These are phyloP conservation scores for Trissoscelio sp. DNA, from an alignment of 2,888 invertebrate genomes.

Conservation along the genomic window DNA sequence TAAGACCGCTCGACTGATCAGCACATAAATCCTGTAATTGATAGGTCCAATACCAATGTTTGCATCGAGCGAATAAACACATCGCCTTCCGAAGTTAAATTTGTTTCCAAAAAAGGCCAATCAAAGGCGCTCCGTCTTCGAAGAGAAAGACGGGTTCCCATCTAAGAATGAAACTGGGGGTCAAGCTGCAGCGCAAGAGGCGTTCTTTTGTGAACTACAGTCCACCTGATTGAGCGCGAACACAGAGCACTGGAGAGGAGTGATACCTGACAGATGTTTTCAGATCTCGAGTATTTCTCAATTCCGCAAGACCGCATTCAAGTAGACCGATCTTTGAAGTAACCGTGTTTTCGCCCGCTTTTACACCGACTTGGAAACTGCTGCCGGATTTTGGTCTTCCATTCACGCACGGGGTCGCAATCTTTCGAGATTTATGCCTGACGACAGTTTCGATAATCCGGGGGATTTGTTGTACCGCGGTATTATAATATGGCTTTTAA, in stretches of 20 bases:
- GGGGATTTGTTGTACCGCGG: conserved; percentile 68
- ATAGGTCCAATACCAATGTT: conserved; percentile 49
- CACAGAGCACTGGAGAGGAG: conserved; percentile 76
- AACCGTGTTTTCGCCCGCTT: conserved; percentile 72
- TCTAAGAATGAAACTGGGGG: conserved; percentile 16
- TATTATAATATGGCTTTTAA: conserved; percentile 55
- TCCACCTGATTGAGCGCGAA: conserved; percentile 82
- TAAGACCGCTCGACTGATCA: conserved; percentile 41
- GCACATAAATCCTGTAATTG: conserved; percentile 62
- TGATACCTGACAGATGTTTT: conserved; percentile 82
- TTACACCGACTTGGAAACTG: conserved; percentile 67
- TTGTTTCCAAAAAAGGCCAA: conserved; percentile 63
- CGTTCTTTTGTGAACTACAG: conserved; percentile 74
- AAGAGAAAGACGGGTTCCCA: conserved; percentile 18
- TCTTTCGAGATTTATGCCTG: conserved; percentile 73
- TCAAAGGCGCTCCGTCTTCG: conserved; percentile 28
- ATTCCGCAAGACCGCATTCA: conserved; percentile 77
- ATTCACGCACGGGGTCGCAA: conserved; percentile 47
- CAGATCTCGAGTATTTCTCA: conserved; percentile 75
- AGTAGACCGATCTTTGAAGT: conserved; percentile 74
- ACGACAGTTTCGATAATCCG: conserved; percentile 70
- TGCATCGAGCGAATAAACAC: conserved; percentile 62
- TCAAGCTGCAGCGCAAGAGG: conserved; percentile 50
- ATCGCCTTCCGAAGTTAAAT: conserved; percentile 53
- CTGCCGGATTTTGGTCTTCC: conserved; percentile 69